phyloP scores from a whole-genome alignment of 2,888 invertebrate species.

The Glaucopsyche alexis region DNA sequence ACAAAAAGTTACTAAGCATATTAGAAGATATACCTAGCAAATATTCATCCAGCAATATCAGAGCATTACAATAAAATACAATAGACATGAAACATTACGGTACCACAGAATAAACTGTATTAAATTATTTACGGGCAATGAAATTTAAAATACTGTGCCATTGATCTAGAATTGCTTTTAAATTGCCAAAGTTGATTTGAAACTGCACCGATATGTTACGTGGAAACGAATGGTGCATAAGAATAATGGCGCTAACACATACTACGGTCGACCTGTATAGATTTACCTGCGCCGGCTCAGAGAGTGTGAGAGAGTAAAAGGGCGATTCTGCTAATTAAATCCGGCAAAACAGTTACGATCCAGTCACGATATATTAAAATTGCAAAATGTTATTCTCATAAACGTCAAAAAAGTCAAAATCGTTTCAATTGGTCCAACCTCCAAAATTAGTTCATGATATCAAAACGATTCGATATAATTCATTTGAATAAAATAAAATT shows the following conservation, averaged over 20 bases:
- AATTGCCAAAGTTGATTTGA: constrained; percentile 32
- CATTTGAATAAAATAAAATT: too few species aligned
- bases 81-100: constrained; percentile 3
- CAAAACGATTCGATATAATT: too few species aligned
- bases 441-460: too few species aligned
- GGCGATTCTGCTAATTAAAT: too few species aligned
- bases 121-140: constrained; percentile 10
- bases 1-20: neutral
- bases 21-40: neutral
- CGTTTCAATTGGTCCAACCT: neutral
- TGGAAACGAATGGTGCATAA: constrained; percentile 18
- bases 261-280: neutral
- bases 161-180: constrained; percentile 23
- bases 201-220: constrained; percentile 29
- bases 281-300: neutral
- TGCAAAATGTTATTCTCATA: too few species aligned
- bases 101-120: constrained; percentile 19
- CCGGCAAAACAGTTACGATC: too few species aligned
- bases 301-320: neutral
- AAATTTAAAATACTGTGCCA: constrained; percentile 26
- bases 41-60: neutral
- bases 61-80: neutral
- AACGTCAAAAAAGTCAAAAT: too few species aligned
- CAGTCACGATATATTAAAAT: too few species aligned
- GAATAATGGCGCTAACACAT: neutral